Base-by-base conservation (phyloP, 2,797 vertebrate genomes). In the Gobionotothen gibberifrons region DNA sequence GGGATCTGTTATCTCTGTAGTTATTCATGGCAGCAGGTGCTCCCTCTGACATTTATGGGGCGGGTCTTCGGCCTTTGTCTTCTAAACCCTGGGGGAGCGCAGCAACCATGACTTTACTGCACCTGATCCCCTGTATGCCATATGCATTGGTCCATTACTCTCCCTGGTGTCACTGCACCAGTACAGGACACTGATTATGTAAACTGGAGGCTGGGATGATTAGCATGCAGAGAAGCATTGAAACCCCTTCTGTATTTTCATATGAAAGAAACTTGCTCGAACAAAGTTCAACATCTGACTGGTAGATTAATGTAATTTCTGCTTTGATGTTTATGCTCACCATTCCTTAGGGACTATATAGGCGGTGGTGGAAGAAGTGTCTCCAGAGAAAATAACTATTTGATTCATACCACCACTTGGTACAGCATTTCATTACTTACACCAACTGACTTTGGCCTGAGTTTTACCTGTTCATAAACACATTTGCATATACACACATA, bases 11-110 rank as follows among this genome's bases (percentile, higher is more conserved):
- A 83, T 79, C 77, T 74, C 71, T 79, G 81, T 81, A 81, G 91
- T 93, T 90, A 92, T 88, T 93, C 87, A 87, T 87, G 79, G 90
- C 78, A 85, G 89, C 90, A 91, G 89, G 89, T 92, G 90, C 88
- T 88, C 74, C 76, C 71, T 47, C 78, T 91, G 90, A 92, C 92
- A 90, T 92, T 90, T 88, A 88, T 89, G 81, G 89, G 85, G 87
- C 85, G 68, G 88, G 90, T 90, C 90, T 81, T 82, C 86, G 85
- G 89, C 91, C 91, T 91, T 91, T 90, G 89, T 92, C 87, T 88
- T 85, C 75, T 48, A 63, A 73, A 66, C 87, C 90, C 84, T 75
- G 59, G 62, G 87, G 88, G 84, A 85, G 68, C 67, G 81, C 82
- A 85, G 62, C 80, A 79, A 80, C 75, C 83, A 78, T 90, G 86